Evolutionary conservation across 2,797 vertebrate species (phyloP).

Genomic region (Enteromius unitaeniatus): DNA sequence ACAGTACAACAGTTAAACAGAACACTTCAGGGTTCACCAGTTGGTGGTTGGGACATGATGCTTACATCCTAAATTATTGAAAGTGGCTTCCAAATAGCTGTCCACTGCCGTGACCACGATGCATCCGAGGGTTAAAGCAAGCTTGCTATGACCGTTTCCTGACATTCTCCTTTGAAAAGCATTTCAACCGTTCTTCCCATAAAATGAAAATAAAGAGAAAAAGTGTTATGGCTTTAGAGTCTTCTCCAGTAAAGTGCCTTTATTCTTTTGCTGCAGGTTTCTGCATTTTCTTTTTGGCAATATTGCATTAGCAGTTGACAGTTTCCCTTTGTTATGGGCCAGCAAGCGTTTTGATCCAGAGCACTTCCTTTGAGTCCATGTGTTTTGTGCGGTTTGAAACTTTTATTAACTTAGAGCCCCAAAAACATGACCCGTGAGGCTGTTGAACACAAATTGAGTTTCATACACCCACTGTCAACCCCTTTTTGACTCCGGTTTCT

Average conservation of each 20-base stretch:
- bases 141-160: neutral
- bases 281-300: neutral
- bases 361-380: neutral
- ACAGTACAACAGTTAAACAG: no score
- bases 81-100: no score
- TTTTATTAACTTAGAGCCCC: constrained; percentile 3
- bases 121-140: neutral
- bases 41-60: no score
- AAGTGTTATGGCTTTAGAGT: neutral
- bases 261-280: constrained; percentile 16
- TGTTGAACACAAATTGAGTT: constrained; percentile 16
- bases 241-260: constrained; percentile 1
- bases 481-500: neutral
- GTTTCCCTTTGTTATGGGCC: constrained; percentile 5
- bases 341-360: neutral
- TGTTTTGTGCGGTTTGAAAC: neutral
- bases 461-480: constrained; percentile 5
- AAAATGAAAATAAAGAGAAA: constrained; percentile 8
- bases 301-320: neutral
- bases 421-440: constrained; percentile 30
- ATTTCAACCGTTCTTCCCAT: neutral
- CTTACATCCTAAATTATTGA: no score
- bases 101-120: no score
- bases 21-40: no score
- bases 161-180: neutral